Percentiles rank a stretch among this genome's conserved stretches.
These are phyloP conservation scores for Tetragnatha montana DNA, from an alignment of 2,888 invertebrate genomes.

Conservation along the genomic window DNA sequence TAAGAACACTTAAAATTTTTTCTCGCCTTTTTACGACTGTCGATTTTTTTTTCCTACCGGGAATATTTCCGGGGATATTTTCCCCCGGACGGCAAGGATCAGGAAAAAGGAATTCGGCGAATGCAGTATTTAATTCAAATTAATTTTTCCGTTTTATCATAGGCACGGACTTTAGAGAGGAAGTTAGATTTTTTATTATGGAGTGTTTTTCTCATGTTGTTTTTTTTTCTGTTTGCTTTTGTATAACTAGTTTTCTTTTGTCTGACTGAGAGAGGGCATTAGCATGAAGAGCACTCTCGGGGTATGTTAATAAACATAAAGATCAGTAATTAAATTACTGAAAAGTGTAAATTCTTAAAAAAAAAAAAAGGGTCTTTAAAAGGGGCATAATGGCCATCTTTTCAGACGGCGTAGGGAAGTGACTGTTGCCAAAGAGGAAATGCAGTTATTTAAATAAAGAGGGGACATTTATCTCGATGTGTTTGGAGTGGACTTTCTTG, in stretches of 20 bases:
- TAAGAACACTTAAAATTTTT: slow-evolving; percentile 19
- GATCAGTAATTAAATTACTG: not conserved
- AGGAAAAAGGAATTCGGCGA: not conserved
- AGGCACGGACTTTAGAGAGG: not conserved
- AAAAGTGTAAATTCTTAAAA: not conserved
- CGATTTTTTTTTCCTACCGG: not conserved
- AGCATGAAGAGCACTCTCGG: not conserved
- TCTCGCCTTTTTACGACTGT: not conserved
- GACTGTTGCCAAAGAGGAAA: no score
- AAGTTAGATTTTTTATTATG: not conserved
- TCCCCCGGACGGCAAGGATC: not conserved
- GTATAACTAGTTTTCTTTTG: not conserved
- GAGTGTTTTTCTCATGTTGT: not conserved
- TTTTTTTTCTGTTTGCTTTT: not conserved
- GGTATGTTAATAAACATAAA: not conserved
- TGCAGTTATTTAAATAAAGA: no score
- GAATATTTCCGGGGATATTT: slow-evolving; percentile 5
- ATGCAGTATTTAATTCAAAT: not conserved
- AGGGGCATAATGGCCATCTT: no score
- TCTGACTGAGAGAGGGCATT: not conserved
- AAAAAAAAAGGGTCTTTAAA: no score
- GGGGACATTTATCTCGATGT: no score
- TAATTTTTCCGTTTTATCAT: not conserved
- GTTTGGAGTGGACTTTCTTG: no score
- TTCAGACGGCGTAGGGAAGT: no score